A percentile compares a stretch with the other conserved stretches of the same genome.
These are phyloP conservation scores for Heliconius ismenius DNA, from an alignment of 2,888 invertebrate genomes.

Conservation along the genomic window DNA sequence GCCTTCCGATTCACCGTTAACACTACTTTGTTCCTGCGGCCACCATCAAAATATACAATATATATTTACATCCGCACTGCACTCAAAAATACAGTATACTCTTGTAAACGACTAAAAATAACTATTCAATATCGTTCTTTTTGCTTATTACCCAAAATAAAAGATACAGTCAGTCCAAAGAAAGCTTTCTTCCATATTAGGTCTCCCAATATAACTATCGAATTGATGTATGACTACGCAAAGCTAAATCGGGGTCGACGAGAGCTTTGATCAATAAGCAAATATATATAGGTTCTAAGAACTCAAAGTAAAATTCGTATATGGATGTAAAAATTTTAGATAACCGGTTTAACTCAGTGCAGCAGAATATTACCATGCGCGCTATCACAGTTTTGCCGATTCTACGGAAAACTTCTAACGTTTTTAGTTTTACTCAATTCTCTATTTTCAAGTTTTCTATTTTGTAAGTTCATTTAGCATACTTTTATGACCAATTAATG, in stretches of 20 bases:
- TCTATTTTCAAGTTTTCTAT: background rate
- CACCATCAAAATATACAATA: slow-evolving; percentile 57
- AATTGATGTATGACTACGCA: background rate
- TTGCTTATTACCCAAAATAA: background rate
- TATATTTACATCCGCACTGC: slow-evolving; percentile 38
- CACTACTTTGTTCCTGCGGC: slow-evolving; percentile 74
- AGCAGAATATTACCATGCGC: slow-evolving; percentile 37
- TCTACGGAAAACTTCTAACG: slow-evolving; percentile 35
- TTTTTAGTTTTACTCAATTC: slow-evolving; percentile 42
- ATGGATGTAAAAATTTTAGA: too few relatives aligned
- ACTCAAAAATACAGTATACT: background rate
- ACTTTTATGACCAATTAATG: background rate
- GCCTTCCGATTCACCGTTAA: slow-evolving; percentile 73
- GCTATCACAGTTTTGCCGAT: slow-evolving; percentile 36
- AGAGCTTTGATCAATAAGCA: background rate
- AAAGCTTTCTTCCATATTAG: background rate
- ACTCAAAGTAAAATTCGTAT: background rate
- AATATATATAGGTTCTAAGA: background rate
- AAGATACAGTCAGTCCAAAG: background rate
- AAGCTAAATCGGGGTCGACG: background rate
- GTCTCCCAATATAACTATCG: background rate
- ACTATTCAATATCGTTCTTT: background rate
- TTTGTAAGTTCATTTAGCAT: too few relatives aligned
- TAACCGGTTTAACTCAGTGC: slow-evolving; percentile 18
- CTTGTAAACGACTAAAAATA: background rate